Evolutionary conservation across 2,113 vertebrate genomes (phyloP).

Genomic region (Pavo muticus): DNA sequence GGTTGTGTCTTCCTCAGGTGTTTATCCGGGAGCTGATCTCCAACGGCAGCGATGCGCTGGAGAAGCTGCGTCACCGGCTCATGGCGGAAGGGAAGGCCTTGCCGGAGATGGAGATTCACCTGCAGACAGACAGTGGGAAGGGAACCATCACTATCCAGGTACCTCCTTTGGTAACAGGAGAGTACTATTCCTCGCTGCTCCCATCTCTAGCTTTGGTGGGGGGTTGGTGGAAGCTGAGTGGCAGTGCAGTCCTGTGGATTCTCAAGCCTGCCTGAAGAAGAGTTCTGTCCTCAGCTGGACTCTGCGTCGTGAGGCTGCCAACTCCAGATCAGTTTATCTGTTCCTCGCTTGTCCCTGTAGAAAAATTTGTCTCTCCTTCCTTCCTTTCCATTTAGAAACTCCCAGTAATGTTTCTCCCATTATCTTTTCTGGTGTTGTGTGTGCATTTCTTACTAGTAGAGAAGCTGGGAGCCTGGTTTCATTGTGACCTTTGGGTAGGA

Average conservation of each 20-base stretch:
- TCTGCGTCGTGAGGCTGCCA: background rate
- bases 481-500: background rate
- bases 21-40: conserved; percentile 97
- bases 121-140: conserved; percentile 86
- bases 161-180: background rate
- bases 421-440: background rate
- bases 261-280: background rate
- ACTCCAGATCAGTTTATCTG: background rate
- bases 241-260: background rate
- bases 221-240: background rate
- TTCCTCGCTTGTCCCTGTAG: background rate
- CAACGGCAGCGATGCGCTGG: conserved; percentile 93
- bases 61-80: conserved; percentile 91
- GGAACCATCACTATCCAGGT: conserved; percentile 97
- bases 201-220: background rate
- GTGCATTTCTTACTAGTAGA: background rate
- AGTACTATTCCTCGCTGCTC: background rate
- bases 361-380: background rate
- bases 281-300: background rate
- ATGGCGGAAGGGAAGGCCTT: conserved; percentile 81
- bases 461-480: background rate
- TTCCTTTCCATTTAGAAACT: background rate
- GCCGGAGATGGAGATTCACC: conserved; percentile 92
- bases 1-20: conserved; percentile 76
- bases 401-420: background rate